phyloP scores from a whole-genome alignment of 2,113 vertebrate species.

The Carettochelys insculpta region DNA sequence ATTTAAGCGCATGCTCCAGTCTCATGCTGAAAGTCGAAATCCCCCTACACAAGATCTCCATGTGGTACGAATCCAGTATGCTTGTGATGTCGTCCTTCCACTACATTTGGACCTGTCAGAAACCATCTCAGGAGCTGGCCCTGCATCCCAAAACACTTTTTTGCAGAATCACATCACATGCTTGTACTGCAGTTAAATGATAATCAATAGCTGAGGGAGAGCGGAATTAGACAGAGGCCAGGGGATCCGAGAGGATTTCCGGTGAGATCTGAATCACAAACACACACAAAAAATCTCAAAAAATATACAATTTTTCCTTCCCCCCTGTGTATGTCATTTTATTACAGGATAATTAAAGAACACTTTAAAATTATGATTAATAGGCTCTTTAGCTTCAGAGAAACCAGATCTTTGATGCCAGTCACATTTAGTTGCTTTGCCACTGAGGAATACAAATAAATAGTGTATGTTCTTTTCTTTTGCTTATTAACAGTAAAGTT shows the following conservation, averaged over 20 bases:
- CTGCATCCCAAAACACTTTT: fast-evolving
- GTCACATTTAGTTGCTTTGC: constrained; percentile 49
- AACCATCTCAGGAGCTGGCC: no score
- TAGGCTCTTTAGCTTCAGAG: constrained; percentile 71
- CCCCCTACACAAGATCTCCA: fast-evolving
- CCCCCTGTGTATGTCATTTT: constrained; percentile 15
- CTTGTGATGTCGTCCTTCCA: fast-evolving
- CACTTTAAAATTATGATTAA: constrained; percentile 66
- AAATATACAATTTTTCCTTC: neutral
- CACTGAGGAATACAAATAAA: constrained; percentile 56
- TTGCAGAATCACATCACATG: fast-evolving
- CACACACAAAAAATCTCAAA: constrained; percentile 14
- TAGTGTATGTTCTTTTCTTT: neutral
- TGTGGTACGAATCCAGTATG: fast-evolving
- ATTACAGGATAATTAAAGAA: constrained; percentile 69
- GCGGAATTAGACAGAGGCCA: constrained; percentile 16
- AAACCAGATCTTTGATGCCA: constrained; percentile 64
- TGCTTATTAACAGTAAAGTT: neutral
- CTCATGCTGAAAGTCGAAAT: fast-evolving
- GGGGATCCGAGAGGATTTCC: constrained; percentile 38
- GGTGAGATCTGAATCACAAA: constrained; percentile 59
- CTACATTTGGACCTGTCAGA: fast-evolving
- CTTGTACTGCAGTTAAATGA: fast-evolving
- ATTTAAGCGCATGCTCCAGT: fast-evolving
- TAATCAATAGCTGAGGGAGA: neutral